Conservation (phyloP, 2,888 invertebrate genomes). For the Zonitis immaculata region DNA sequence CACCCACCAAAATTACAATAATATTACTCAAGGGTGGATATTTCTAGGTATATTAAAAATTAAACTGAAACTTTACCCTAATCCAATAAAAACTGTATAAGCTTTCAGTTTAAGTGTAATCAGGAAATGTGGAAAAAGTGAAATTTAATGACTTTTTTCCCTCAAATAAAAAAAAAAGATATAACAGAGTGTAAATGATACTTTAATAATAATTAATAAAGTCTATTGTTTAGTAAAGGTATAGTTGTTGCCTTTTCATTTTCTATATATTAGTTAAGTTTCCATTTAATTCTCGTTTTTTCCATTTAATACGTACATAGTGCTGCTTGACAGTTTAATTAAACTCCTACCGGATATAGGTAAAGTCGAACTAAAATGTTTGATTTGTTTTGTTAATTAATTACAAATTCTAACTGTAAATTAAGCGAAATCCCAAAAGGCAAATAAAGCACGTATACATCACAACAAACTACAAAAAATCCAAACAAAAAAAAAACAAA, state of each 20-base stretch:
- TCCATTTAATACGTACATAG: background rate
- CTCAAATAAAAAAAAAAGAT: background rate
- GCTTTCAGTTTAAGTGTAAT: background rate
- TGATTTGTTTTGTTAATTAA: constrained; percentile 25
- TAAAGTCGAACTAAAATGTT: constrained; percentile 5
- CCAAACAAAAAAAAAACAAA: background rate
- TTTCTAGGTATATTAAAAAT: no score
- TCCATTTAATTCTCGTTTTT: background rate
- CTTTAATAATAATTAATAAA: background rate
- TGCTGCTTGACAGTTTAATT: background rate
- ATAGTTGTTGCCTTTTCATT: background rate
- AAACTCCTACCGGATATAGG: background rate
- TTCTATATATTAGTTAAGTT: background rate
- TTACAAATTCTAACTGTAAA: constrained; percentile 22
- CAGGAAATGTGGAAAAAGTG: constrained; percentile 1
- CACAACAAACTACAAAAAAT: background rate
- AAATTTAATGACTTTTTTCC: constrained; percentile 4
- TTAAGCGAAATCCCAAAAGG: constrained; percentile 22
- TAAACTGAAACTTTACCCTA: background rate
- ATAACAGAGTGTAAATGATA: background rate
- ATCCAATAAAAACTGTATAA: background rate
- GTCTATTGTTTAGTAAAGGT: background rate
- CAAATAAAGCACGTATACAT: constrained; percentile 17
- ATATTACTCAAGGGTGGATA: no score
- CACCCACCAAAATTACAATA: no score